Conservation (phyloP, 1,140 invertebrate genomes). For the Dufourea novaeangliae region DNA sequence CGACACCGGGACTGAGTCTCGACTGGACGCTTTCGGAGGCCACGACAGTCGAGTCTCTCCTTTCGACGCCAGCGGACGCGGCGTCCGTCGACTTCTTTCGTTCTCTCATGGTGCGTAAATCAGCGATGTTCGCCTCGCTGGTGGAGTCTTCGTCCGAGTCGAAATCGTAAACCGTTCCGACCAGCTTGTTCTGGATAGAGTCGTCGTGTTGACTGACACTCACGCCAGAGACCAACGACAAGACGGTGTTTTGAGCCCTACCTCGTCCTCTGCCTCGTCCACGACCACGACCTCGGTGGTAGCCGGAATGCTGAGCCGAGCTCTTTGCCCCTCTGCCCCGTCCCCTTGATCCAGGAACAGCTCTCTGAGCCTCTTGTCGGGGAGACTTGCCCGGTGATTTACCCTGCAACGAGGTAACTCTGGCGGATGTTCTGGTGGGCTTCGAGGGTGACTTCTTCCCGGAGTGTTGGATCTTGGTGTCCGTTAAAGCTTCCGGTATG, state of each 20-base stretch:
- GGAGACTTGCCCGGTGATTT: constrained; percentile 91
- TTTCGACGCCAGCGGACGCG: constrained; percentile 81
- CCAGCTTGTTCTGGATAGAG: constrained; percentile 88
- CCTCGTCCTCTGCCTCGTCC: constrained; percentile 86
- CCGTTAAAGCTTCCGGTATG: constrained; percentile 42
- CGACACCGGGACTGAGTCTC: constrained; percentile 60
- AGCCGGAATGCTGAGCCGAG: constrained; percentile 76
- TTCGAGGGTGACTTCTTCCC: constrained; percentile 86
- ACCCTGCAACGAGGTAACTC: constrained; percentile 84
- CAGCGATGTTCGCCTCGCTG: constrained; percentile 88
- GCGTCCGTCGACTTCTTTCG: constrained; percentile 89
- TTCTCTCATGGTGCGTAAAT: constrained; percentile 90
- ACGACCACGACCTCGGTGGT: constrained; percentile 82
- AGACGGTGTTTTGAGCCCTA: constrained; percentile 73
- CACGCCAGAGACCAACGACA: constrained; percentile 57
- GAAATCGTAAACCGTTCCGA: constrained; percentile 93
- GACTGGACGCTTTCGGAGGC: constrained; percentile 81
- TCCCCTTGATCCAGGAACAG: constrained; percentile 61
- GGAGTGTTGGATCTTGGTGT: constrained; percentile 67
- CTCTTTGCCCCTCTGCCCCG: constrained; percentile 80
- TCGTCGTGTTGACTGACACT: constrained; percentile 70
- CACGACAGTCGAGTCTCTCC: constrained; percentile 19
- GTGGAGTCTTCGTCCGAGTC: constrained; percentile 92
- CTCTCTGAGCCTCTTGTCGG: constrained; percentile 78
- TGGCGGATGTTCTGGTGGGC: constrained; percentile 84